Evolutionary conservation across 2,113 vertebrate species (phyloP).

Genomic region (Chaenogobius annularis): DNA sequence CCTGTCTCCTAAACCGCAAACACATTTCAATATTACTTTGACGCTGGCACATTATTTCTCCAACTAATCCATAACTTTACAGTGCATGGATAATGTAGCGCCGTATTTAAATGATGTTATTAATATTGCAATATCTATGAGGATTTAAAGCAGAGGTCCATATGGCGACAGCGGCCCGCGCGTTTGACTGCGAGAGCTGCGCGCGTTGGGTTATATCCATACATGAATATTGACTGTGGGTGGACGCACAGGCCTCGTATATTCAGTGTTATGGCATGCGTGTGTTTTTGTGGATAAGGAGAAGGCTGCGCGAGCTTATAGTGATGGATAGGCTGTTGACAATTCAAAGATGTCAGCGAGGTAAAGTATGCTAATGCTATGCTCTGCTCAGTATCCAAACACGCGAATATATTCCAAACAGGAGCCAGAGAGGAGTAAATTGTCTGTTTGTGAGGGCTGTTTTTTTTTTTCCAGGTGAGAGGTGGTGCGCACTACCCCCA

Average conservation of each 20-base stretch:
- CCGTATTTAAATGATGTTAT: neutral
- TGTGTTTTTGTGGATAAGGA: neutral
- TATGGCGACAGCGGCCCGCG: too few relatives aligned
- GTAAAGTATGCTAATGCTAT: constrained; percentile 64
- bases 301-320: constrained; percentile 28
- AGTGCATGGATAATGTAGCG: too few relatives aligned
- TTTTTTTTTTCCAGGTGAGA: neutral
- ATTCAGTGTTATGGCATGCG: constrained; percentile 7
- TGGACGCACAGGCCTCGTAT: neutral
- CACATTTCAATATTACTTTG: too few relatives aligned
- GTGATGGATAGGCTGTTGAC: constrained; percentile 52
- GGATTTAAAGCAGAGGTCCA: neutral
- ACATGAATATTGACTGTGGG: constrained; percentile 21
- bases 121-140: neutral
- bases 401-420: constrained; percentile 40
- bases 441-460: constrained; percentile 4
- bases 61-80: neutral
- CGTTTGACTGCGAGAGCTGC: too few relatives aligned
- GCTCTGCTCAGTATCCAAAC: constrained; percentile 51
- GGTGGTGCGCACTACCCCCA: neutral
- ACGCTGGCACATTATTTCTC: neutral
- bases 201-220: neutral
- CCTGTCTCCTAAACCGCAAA: too few relatives aligned
- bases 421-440: constrained; percentile 35
- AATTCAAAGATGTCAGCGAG: constrained; percentile 56